These are phyloP conservation scores for Oophaga sylvatica DNA, from an alignment of 2,797 vertebrate species.

Conservation along the genomic window DNA sequence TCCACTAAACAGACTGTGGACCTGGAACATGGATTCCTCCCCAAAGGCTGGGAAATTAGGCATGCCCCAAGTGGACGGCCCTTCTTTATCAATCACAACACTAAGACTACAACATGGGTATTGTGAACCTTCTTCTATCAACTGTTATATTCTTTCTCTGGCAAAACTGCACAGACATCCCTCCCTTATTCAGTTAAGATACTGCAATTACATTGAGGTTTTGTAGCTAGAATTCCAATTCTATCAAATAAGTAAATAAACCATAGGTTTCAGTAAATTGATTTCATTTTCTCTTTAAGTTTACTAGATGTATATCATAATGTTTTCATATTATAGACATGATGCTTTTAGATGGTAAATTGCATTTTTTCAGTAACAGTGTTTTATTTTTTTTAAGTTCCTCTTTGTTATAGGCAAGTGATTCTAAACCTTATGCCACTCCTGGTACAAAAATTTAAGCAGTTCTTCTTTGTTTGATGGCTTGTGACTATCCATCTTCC, in stretches of 20 bases:
- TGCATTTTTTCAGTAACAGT: too few relatives aligned
- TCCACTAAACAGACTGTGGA: slow-evolving; percentile 70
- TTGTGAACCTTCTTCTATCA: not conserved
- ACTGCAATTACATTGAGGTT: not conserved
- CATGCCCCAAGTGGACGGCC: slow-evolving; percentile 88
- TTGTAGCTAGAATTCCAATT: not conserved
- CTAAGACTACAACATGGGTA: slow-evolving; percentile 95
- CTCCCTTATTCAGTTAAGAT: not conserved
- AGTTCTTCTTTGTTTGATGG: too few relatives aligned
- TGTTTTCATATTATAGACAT: too few relatives aligned
- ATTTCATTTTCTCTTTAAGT: not conserved
- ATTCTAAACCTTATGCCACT: too few relatives aligned
- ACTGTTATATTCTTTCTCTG: not conserved
- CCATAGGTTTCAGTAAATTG: not conserved
- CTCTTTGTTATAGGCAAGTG: too few relatives aligned
- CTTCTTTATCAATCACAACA: slow-evolving; percentile 94
- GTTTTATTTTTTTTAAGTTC: too few relatives aligned
- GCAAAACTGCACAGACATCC: not conserved
- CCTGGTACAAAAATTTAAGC: too few relatives aligned
- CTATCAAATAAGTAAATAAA: too few relatives aligned
- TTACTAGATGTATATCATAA: too few relatives aligned
- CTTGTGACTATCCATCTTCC: too few relatives aligned
- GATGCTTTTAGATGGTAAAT: too few relatives aligned
- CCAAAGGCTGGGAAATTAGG: slow-evolving; percentile 90
- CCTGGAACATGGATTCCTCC: slow-evolving; percentile 80